Base-by-base conservation (phyloP, 1,140 invertebrate genomes). In the Drosophila nasuta region DNA sequence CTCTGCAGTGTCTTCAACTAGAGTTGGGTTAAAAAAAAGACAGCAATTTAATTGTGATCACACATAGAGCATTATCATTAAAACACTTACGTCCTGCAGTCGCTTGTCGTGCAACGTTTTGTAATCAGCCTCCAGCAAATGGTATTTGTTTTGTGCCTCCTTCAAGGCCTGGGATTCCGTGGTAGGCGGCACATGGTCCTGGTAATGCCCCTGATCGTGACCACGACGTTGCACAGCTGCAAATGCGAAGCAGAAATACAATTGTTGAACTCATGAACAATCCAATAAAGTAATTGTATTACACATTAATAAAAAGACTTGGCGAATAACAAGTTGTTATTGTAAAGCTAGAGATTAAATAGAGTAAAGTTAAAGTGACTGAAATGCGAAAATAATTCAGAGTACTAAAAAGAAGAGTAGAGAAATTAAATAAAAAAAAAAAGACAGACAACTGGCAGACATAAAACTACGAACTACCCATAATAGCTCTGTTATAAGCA, bases 1-100 rank as follows among this genome's bases (percentile, higher is more conserved):
- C 96, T 94, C 92, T 97, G 96, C 3, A 96, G 92, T 4, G 95
- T 94, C 91, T 96, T 96, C 5, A 97, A 91, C 95, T 96, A 38
- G 0, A 76, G 68, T 28, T 5, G 64, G 75, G 7, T 52, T 75
- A 0, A 56, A 5, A 8, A 1, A 25, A 6, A 1, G 1, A 43
- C 6, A 57, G n/a, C 2, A 2, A 43, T 6, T n/a, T 17, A 25
- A 6, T 7, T 5, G 3, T 17, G 7, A 0, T 57, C 2, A 0
- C 2, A 7, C 15, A 11, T 7, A 54, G 3, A 41, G 54, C 3
- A 41, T 25, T 25, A 25, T 20, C 20, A 20, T 20, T 20, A 1
- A 25, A 25, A 25, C 20, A 94, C 95, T 95, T 91, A 96, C 94
- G 93, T 97, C 96, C 81, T 96, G 95, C 73, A 97, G 93, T 30